Percentiles rank a stretch among this genome's conserved stretches.
These are phyloP conservation scores for Colinus virginianus DNA, from an alignment of 2,113 vertebrate species.

Conservation along the genomic window DNA sequence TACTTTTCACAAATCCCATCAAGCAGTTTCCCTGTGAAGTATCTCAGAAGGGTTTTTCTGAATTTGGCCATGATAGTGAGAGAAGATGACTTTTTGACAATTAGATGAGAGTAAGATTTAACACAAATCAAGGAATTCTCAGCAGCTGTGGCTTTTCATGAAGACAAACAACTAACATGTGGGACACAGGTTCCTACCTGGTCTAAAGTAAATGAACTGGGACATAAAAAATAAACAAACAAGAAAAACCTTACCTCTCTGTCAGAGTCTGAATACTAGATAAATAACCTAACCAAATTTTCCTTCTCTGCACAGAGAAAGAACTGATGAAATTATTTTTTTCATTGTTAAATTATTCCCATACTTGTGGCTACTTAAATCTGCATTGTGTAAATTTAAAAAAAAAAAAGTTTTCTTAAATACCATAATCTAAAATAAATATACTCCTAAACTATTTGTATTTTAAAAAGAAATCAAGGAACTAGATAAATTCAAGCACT, in stretches of 20 bases:
- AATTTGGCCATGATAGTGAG: background rate
- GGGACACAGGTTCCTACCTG: background rate
- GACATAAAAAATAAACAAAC: background rate
- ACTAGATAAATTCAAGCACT: background rate
- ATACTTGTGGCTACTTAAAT: background rate
- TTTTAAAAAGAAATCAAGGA: background rate
- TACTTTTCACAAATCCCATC: background rate
- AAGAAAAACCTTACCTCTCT: background rate
- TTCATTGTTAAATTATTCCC: background rate
- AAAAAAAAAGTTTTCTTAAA: background rate
- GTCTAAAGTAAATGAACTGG: background rate
- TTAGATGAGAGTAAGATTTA: background rate
- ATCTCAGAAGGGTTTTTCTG: background rate
- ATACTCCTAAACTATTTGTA: background rate
- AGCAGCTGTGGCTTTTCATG: background rate
- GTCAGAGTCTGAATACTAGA: background rate
- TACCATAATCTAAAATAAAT: background rate
- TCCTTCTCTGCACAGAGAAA: background rate
- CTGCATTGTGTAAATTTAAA: background rate
- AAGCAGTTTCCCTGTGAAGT: background rate
- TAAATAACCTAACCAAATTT: background rate
- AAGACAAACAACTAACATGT: background rate
- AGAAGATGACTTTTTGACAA: background rate
- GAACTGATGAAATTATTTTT: background rate
- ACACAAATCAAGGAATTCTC: background rate